Evolutionary conservation across 2,888 invertebrate genomes (phyloP), one percentile per base, ranked within the genome.

Genomic region (Herminia tarsipennalis): DNA sequence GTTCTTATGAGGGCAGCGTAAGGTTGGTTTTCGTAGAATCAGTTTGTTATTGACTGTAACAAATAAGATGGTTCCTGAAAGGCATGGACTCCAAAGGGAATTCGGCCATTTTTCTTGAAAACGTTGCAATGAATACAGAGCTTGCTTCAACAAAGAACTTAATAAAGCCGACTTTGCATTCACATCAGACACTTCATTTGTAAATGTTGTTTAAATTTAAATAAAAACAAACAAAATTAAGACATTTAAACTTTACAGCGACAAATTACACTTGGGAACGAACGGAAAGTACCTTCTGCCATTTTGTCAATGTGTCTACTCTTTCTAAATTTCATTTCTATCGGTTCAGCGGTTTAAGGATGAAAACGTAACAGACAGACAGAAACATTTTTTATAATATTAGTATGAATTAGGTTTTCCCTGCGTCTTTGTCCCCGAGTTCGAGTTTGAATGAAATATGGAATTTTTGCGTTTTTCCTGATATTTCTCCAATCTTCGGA

Each of bases 41-140:
- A 16, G 17, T 43, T 52, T 21, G 17, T 3, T n/a, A n/a, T n/a
- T 43, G 12, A 6, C 3, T 22, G 20, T 34, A 40, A 49, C 43
- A 48, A 22, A 37, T 55, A 66, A 65, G 49, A 62, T 70, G 56
- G 67, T 68, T 68, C 56, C 56, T 50, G 47, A 54, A 70, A 71
- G 64, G 55, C 76, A 73, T 73, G 66, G 56, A 66, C 70, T 75
- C 81, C 72, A 57, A 45, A 25, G 83, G 76, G 81, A 76, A 66
- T 78, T 65, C 51, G 45, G 58, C 71, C 66, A 84, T 85, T 83
- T 86, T 83, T 86, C 83, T 81, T 56, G 71, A 67, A 76, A 81
- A 81, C 78, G 69, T 61, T 72, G 74, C 59, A 45, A 57, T 77
- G 83, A 83, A 85, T 85, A 75, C 72, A 69, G 41, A 79, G 75